Evolutionary conservation across 2,797 vertebrate genomes (phyloP).

Genomic region (Rhinichthys osculus): DNA sequence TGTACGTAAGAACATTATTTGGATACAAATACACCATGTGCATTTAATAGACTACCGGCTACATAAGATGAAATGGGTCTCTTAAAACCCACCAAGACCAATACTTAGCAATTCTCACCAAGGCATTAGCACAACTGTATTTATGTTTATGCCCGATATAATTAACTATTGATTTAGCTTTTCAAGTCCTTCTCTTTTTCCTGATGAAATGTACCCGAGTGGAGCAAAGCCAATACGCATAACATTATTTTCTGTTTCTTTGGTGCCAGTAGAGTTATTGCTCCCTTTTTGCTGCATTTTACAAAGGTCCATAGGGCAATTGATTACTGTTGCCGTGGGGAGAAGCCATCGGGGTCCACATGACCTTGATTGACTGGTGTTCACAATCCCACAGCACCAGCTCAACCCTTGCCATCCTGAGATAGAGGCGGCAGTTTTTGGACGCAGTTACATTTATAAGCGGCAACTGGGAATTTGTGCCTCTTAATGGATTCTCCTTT

Average conservation of each 20-base stretch:
- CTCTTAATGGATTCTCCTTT: constrained; percentile 24
- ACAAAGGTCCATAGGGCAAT: constrained; percentile 67
- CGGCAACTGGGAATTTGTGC: constrained; percentile 29
- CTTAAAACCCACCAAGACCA: constrained; percentile 27
- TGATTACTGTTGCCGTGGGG: constrained; percentile 68
- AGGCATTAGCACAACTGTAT: constrained; percentile 57
- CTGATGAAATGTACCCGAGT: constrained; percentile 62
- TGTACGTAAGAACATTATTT: not conserved
- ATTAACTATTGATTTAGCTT: constrained; percentile 74
- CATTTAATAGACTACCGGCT: constrained; percentile 8
- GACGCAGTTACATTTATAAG: constrained; percentile 41
- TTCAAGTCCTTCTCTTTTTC: constrained; percentile 63
- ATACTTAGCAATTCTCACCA: constrained; percentile 27
- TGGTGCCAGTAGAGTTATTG: constrained; percentile 57
- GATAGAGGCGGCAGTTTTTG: not conserved
- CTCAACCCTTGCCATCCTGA: not conserved
- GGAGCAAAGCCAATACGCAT: constrained; percentile 51
- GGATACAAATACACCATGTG: not conserved
- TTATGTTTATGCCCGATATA: constrained; percentile 73
- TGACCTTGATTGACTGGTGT: constrained; percentile 66
- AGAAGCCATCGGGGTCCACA: constrained; percentile 60
- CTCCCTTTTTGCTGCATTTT: constrained; percentile 62
- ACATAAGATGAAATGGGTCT: constrained; percentile 6
- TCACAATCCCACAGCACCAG: constrained; percentile 19
- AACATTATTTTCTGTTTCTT: constrained; percentile 58